phyloP scores from a whole-genome alignment of 1,140 invertebrate species.

The Brachionus manjavacas region DNA sequence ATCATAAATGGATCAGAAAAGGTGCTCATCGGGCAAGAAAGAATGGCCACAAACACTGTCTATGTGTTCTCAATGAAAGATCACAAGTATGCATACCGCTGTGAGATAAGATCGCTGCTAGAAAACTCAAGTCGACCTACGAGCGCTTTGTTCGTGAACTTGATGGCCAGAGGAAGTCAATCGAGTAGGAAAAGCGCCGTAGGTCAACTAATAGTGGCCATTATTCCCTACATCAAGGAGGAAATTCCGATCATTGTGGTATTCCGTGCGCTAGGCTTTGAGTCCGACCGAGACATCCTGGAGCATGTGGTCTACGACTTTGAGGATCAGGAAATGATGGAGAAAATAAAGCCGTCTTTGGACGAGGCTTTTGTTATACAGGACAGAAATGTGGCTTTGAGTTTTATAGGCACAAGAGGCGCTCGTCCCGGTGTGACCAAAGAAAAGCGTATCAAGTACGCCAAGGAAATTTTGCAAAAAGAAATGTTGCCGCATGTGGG shows the following conservation, averaged over 20 bases:
- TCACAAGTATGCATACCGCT: constrained; percentile 90
- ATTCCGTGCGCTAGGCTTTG: constrained; percentile 89
- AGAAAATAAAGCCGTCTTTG: constrained; percentile 96
- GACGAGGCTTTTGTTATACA: constrained; percentile 99
- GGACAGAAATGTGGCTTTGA: constrained; percentile 94
- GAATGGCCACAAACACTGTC: constrained; percentile 99
- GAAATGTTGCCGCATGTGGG: constrained; percentile 99
- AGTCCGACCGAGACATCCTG: constrained; percentile 93
- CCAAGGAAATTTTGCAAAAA: constrained; percentile 95
- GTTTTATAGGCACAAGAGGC: constrained; percentile 93
- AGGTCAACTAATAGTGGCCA: constrained; percentile 92
- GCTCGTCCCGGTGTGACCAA: constrained; percentile 93
- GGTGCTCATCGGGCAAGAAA: constrained; percentile 93
- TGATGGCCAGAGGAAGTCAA: constrained; percentile 89
- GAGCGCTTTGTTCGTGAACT: constrained; percentile 95
- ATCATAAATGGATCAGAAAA: constrained; percentile 60
- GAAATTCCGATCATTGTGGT: constrained; percentile 99
- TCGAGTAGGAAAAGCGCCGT: constrained; percentile 85
- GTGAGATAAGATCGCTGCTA: constrained; percentile 89
- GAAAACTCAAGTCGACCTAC: constrained; percentile 88
- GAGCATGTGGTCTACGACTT: constrained; percentile 99
- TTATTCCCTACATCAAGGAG: constrained; percentile 92
- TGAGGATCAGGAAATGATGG: constrained; percentile 99
- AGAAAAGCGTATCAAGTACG: constrained; percentile 97
- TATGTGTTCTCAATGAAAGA: constrained; percentile 98